These are phyloP conservation scores for Epistrophella euchroma DNA, from an alignment of 2,888 invertebrate species.

Conservation along the genomic window DNA sequence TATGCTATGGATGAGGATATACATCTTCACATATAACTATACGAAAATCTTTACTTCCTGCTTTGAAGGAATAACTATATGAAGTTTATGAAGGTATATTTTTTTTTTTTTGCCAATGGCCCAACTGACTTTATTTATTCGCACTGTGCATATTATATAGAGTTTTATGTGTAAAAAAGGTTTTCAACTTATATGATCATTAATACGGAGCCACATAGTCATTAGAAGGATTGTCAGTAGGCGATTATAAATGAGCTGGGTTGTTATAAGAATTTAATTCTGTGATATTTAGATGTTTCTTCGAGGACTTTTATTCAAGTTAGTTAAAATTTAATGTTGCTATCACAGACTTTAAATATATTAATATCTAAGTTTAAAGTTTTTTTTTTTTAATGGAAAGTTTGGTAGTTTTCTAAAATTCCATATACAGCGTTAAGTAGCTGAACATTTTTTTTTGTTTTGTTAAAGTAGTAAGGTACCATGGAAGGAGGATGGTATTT, in stretches of 20 bases:
- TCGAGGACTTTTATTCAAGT: not conserved
- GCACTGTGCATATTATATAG: conserved; percentile 25
- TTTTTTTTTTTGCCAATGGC: conserved; percentile 2
- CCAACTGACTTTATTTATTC: conserved; percentile 41
- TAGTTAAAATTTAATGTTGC: not conserved
- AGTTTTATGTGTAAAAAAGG: conserved; percentile 4
- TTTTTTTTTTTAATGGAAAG: too few species aligned
- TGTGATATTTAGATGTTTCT: not conserved
- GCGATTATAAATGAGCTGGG: conserved; percentile 9
- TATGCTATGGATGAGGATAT: not conserved
- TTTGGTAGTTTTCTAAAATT: too few species aligned
- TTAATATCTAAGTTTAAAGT: too few species aligned
- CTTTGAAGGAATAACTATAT: conserved; percentile 19
- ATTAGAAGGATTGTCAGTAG: conserved; percentile 21
- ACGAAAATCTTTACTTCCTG: conserved; percentile 60
- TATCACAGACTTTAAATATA: too few species aligned
- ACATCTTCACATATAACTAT: not conserved
- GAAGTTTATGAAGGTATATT: not conserved
- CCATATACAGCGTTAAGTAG: too few species aligned
- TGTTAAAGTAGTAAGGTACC: too few species aligned
- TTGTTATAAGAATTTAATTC: not conserved
- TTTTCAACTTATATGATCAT: conserved; percentile 43
- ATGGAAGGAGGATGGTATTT: too few species aligned
- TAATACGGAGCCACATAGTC: conserved; percentile 35
- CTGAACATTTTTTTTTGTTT: too few species aligned